These are phyloP conservation scores for Serilophus lunatus DNA, from an alignment of 2,113 vertebrate genomes.

Conservation along the genomic window DNA sequence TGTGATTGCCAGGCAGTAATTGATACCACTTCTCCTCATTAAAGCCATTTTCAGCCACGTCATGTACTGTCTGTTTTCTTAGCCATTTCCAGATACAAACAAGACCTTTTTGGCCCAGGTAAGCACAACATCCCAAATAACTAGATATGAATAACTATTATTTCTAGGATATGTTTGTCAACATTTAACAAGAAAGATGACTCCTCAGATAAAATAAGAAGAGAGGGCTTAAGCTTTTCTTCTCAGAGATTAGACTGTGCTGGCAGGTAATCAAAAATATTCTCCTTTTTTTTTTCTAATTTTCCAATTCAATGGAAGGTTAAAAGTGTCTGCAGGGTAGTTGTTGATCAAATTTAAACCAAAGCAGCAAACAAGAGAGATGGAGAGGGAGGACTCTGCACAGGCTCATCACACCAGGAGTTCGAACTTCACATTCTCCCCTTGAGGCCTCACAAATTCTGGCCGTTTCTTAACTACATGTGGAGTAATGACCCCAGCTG, in stretches of 20 bases:
- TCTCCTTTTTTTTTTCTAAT: not conserved
- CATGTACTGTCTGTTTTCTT: not conserved
- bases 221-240: not conserved
- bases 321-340: conserved; percentile 6
- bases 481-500: not conserved
- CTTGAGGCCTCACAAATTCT: conserved; percentile 11
- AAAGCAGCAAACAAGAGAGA: not conserved
- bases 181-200: not conserved
- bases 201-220: not conserved
- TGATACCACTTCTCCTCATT: not conserved
- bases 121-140: not conserved
- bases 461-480: not conserved
- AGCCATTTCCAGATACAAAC: not conserved
- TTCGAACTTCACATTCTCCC: conserved; percentile 3
- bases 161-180: not conserved
- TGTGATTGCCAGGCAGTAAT: not conserved
- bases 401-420: not conserved
- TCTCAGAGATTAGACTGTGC: not conserved
- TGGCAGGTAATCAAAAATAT: not conserved
- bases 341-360: conserved; percentile 37
- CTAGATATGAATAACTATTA: not conserved
- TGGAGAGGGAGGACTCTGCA: not conserved
- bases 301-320: not conserved
- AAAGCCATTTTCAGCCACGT: not conserved
- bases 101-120: not conserved